Conservation (phyloP, 2,797 vertebrate genomes). For the Siniperca scherzeri region DNA sequence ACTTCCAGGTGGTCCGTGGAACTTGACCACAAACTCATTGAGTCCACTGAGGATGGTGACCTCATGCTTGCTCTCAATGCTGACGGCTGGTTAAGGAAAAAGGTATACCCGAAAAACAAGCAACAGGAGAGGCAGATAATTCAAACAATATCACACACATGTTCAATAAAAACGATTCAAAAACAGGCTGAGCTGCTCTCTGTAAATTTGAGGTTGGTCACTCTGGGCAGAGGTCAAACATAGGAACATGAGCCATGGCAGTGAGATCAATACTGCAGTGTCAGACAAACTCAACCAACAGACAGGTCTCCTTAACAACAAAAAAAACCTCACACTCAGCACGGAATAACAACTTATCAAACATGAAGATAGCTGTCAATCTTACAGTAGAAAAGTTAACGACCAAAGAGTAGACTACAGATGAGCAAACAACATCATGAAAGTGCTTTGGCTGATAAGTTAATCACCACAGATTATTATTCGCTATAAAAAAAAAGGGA, state of each 20-base stretch:
- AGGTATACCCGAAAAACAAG: slow-evolving; percentile 4
- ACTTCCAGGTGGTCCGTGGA: slow-evolving; percentile 97
- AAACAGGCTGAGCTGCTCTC: background rate
- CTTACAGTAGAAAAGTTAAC: background rate
- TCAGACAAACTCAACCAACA: slow-evolving; percentile 13
- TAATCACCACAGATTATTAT: background rate
- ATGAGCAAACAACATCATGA: background rate
- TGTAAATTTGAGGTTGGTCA: background rate
- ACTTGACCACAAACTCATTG: slow-evolving; percentile 98
- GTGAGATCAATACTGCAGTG: slow-evolving; percentile 60
- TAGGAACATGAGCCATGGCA: slow-evolving; percentile 14
- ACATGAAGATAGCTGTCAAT: background rate
- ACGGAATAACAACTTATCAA: background rate
- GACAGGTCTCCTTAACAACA: slow-evolving; percentile 26
- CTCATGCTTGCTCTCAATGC: slow-evolving; percentile 97
- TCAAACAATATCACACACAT: background rate
- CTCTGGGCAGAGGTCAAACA: slow-evolving; percentile 29
- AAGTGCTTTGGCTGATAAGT: background rate
- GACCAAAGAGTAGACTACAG: background rate
- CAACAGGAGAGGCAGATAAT: background rate
- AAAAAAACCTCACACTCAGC: slow-evolving; percentile 19
- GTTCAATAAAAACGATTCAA: background rate
- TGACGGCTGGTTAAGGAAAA: slow-evolving; percentile 87
- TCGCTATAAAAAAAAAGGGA: background rate
- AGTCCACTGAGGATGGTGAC: slow-evolving; percentile 97